phyloP scores from a whole-genome alignment of 1,140 invertebrate genomes.

The Pantala flavescens region DNA sequence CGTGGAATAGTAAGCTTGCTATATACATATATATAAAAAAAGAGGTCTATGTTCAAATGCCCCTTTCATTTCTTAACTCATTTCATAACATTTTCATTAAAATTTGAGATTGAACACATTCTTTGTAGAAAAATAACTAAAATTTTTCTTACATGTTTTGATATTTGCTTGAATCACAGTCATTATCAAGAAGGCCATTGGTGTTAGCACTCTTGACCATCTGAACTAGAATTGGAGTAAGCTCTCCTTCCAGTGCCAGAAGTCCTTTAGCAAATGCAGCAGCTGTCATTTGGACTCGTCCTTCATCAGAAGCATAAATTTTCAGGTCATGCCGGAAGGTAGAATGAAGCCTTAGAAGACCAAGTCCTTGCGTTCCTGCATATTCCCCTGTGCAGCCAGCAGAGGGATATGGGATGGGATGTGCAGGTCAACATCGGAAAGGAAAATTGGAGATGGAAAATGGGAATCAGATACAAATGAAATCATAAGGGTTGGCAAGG shows the following conservation, averaged over 20 bases:
- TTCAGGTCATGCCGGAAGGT: constrained; percentile 98
- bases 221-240: constrained; percentile 97
- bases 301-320: constrained; percentile 99
- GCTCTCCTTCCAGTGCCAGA: constrained; percentile 91
- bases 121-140: no score
- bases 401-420: not conserved
- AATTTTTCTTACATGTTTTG: constrained; percentile 72
- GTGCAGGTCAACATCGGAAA: not conserved
- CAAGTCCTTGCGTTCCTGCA: constrained; percentile 81
- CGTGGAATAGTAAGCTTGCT: no score
- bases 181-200: constrained; percentile 94
- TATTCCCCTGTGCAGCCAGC: constrained; percentile 58
- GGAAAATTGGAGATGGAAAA: constrained; percentile 1
- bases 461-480: not conserved
- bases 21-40: no score
- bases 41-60: no score
- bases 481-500: not conserved
- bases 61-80: no score
- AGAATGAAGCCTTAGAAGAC: constrained; percentile 86
- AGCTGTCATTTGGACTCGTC: constrained; percentile 98
- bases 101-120: no score
- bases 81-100: no score
- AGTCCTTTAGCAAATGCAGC: constrained; percentile 98
- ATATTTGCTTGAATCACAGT: constrained; percentile 92
- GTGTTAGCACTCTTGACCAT: constrained; percentile 99